Percentiles rank a stretch among this genome's conserved stretches.
These are phyloP conservation scores for Scalopus aquaticus DNA, from an alignment of 2,113 vertebrate species.

Conservation along the genomic window DNA sequence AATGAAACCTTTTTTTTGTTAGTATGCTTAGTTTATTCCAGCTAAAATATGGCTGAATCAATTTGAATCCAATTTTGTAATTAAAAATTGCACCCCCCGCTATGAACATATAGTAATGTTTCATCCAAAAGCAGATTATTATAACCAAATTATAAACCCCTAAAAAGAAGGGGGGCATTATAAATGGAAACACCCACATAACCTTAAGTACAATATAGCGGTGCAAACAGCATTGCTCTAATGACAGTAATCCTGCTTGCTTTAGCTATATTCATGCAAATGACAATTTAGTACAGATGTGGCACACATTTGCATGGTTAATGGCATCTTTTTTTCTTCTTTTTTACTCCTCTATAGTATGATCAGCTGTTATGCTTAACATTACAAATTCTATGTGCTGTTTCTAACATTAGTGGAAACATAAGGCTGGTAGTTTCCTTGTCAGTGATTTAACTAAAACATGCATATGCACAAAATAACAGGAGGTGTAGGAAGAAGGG, in stretches of 20 bases:
- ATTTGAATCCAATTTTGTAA: conserved; percentile 74
- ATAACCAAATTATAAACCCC: conserved; percentile 71
- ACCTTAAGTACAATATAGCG: conserved; percentile 75
- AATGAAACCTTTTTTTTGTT: conserved; percentile 44
- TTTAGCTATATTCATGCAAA: conserved; percentile 78
- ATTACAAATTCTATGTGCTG: conserved; percentile 91
- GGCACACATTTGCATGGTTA: conserved; percentile 85
- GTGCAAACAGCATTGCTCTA: conserved; percentile 68
- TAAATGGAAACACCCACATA: conserved; percentile 71
- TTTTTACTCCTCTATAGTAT: conserved; percentile 83
- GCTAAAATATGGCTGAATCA: conserved; percentile 56
- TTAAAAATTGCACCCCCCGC: conserved; percentile 71
- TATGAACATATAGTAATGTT: conserved; percentile 65
- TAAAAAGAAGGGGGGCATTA: conserved; percentile 60
- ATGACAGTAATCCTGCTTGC: conserved; percentile 70
- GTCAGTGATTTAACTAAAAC: conserved; percentile 89
- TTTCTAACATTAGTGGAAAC: conserved; percentile 89
- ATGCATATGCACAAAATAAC: conserved; percentile 70
- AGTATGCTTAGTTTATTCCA: conserved; percentile 37
- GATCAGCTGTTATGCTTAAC: conserved; percentile 90
- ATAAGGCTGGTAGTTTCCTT: conserved; percentile 90
- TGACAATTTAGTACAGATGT: conserved; percentile 77
- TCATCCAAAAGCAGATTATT: conserved; percentile 72
- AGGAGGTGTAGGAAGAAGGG: neutral
- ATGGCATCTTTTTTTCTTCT: conserved; percentile 84